Evolutionary conservation across 2,113 vertebrate genomes (phyloP), one percentile per base, ranked within the genome.

Genomic region (Clarias macrocephalus): DNA sequence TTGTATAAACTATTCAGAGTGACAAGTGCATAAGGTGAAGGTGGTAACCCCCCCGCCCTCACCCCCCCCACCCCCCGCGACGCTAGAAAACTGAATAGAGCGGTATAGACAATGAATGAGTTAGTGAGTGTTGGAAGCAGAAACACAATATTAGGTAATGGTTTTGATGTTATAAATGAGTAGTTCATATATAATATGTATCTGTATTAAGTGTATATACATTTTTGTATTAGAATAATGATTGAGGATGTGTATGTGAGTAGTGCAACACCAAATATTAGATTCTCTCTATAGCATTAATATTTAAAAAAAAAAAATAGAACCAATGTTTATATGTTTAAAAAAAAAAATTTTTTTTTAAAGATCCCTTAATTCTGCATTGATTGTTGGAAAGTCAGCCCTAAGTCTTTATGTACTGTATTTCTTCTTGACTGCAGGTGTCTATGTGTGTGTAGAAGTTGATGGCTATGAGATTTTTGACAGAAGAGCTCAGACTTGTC

Each of bases 401-500:
- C 23, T 59, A 30, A 80, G 12, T 37, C 57, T 60, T n/a, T n/a
- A n/a, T n/a, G n/a, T 1, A 33, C 5, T 62, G 56, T 62, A 37
- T 18, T 80, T 80, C 30, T 62, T 60, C 30, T 37, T 77, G 15
- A 80, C 65, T 72, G n/a, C 85, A 95, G 95, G 92, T 90, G 77
- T 92, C 56, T 95, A 92, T 88, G 90, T 94, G 59, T 94, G 91
- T 84, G 90, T 94, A 63, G 95, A 95, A 84, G 94, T 95, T 82
- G 94, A 95, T 21, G 94, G 95, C 30, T 93, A 88, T 56, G 91
- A 90, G 25, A 94, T 94, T 88, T 94, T 93, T 3, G 90, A 94
- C 12, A 89, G 86, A 63, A 93, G 89, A 62, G 92, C 92, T 10
- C 92, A 95, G 90, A 95, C 95, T 0, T 93, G 93, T 80, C 90